Evolutionary conservation across 2,888 invertebrate species (phyloP).

Genomic region (Amorpha juglandis): DNA sequence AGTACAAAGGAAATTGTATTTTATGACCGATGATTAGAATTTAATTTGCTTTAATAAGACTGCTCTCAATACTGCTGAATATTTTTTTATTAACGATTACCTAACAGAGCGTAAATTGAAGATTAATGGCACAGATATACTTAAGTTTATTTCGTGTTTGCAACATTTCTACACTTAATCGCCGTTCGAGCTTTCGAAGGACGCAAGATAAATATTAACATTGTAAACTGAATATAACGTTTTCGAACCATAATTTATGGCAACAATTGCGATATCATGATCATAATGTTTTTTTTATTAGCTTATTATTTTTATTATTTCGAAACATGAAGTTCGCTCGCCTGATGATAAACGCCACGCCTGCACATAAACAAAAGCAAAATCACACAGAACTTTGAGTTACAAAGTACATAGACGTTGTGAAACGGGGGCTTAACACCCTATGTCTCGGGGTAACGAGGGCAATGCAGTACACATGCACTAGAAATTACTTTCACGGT

Average conservation of each 20-base stretch:
- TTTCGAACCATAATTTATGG: no score
- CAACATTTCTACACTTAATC: conserved; percentile 3
- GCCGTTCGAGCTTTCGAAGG: conserved; percentile 5
- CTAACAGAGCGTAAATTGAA: conserved; percentile 35
- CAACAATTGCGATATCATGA: no score
- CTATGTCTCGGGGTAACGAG: no score
- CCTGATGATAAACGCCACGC: no score
- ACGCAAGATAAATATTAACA: neutral
- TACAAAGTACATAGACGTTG: no score
- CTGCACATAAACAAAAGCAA: no score
- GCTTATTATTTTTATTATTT: no score
- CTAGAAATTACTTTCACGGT: neutral
- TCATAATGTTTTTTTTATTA: no score
- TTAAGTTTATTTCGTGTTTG: conserved; percentile 17
- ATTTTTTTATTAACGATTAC: conserved; percentile 29
- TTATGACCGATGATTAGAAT: neutral
- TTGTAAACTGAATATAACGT: neutral
- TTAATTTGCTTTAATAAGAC: neutral
- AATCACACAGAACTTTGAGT: no score
- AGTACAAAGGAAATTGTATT: neutral
- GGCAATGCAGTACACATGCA: neutral
- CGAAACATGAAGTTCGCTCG: no score
- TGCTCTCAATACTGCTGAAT: neutral
- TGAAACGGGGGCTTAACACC: no score
- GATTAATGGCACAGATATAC: conserved; percentile 25